Evolutionary conservation across 2,797 vertebrate species (phyloP).

Genomic region (Loriculus beryllinus): DNA sequence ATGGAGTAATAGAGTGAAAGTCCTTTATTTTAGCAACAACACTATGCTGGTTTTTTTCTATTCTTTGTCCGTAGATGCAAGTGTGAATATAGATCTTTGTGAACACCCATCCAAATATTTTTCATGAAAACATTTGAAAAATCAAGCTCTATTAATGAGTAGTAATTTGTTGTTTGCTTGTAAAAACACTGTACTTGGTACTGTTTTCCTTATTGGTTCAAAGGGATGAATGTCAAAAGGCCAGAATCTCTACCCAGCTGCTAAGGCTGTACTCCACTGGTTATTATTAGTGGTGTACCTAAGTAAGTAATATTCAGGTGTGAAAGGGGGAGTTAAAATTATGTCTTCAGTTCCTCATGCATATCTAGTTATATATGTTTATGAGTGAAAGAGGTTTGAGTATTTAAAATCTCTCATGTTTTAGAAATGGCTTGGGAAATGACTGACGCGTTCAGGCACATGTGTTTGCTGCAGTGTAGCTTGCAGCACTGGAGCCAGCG

Average conservation of each 20-base stretch:
- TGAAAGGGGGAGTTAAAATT: not conserved
- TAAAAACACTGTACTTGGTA: rapidly evolving
- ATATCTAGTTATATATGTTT: not conserved
- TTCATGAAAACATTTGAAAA: not conserved
- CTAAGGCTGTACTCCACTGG: not conserved
- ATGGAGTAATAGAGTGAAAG: not conserved
- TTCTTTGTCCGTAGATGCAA: not conserved
- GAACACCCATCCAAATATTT: not conserved
- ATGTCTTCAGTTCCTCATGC: not conserved
- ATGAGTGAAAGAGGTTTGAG: not conserved
- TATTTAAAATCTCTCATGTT: not conserved
- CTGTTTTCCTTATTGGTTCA: not conserved
- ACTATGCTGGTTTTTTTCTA: not conserved
- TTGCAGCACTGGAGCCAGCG: not conserved
- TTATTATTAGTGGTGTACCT: not conserved
- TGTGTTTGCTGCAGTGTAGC: not conserved
- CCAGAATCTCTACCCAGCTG: too few relatives aligned
- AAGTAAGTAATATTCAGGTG: not conserved
- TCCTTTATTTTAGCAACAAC: not conserved
- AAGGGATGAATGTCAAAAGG: not conserved
- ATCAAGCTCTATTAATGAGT: not conserved
- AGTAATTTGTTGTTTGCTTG: not conserved
- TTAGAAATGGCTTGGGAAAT: not conserved
- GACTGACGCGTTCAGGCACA: rapidly evolving
- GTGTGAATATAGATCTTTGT: not conserved